A percentile compares a stretch with the other conserved stretches of the same genome.
Conservation (phyloP, 2,888 invertebrate species). For the Busseola fusca region DNA sequence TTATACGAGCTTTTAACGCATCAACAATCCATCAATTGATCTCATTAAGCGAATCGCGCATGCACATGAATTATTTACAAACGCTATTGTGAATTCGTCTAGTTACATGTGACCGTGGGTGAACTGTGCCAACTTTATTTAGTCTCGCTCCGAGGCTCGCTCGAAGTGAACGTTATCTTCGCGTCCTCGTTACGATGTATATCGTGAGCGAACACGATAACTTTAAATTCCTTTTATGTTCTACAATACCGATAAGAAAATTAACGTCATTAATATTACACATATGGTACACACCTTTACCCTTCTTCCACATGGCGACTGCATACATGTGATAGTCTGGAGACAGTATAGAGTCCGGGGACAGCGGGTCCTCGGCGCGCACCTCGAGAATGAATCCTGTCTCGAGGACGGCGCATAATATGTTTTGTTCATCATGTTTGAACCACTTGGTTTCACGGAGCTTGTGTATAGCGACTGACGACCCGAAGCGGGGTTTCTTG, state of each 20-base stretch:
- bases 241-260: constrained; percentile 34
- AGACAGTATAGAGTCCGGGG: constrained; percentile 82
- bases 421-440: constrained; percentile 91
- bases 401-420: constrained; percentile 92
- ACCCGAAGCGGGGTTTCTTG: constrained; percentile 89
- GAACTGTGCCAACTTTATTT: constrained; percentile 74
- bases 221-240: constrained; percentile 35
- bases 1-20: constrained; percentile 64
- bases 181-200: constrained; percentile 64
- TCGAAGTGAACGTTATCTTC: constrained; percentile 70
- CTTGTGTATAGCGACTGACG: constrained; percentile 92
- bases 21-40: constrained; percentile 66
- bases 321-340: constrained; percentile 91
- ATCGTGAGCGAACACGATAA: constrained; percentile 53
- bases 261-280: constrained; percentile 20
- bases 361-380: constrained; percentile 85
- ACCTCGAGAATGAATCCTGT: constrained; percentile 92
- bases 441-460: constrained; percentile 93
- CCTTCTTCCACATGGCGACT: constrained; percentile 92
- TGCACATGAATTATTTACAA: constrained; percentile 80
- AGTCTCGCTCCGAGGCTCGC: constrained; percentile 71
- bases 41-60: constrained; percentile 65
- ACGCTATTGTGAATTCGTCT: constrained; percentile 73
- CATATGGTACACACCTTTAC: constrained; percentile 89
- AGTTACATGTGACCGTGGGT: constrained; percentile 70